Evolutionary conservation across 2,113 vertebrate genomes (phyloP), one percentile per base, ranked within the genome.

Genomic region (Atherinomorus stipes): DNA sequence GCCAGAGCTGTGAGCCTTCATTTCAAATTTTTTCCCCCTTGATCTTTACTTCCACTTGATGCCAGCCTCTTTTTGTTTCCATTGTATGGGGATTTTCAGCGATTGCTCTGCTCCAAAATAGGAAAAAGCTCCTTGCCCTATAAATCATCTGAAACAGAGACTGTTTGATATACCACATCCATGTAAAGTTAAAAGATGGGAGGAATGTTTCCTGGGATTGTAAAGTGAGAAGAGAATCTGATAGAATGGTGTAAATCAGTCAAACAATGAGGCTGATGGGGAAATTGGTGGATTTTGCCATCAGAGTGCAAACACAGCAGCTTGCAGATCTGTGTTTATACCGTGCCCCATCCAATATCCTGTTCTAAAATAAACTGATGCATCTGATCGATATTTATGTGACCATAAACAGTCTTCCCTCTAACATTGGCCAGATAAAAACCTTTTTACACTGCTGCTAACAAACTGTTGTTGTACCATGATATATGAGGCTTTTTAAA

Each of bases 1-100:
- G 84, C 86, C 84, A 75, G 75, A 83, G 83, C 64, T 76, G 75
- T 72, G 80, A 90, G 81, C 74, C 83, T 82, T 88, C 74, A 83
- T 81, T 71, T 84, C 62, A 67, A 34, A 11, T 52, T 28, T 64
- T 68, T 28, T 8, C 11, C 65, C 22, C 44, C 59, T 64, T 74
- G 70, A 80, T 82, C 81, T 68, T 70, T 82, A 21, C 71, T 69
- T 87, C 72, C 76, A 69, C 85, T 84, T 62, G 53, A 85, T 71
- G 74, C 74, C 75, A 78, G 57, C 69, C 56, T 67, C 64, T 56
- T 79, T 88, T 80, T 85, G 72, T 77, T 86, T 84, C 78, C 73
- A 84, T 78, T 81, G 89, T 78, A 74, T 78, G 78, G 50, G 60
- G 71, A 78, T 86, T 86, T 84, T 74, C 45, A 81, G 84, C 74